These are phyloP conservation scores for Hormaphis cornu DNA, from an alignment of 1,140 invertebrate genomes.

Conservation along the genomic window DNA sequence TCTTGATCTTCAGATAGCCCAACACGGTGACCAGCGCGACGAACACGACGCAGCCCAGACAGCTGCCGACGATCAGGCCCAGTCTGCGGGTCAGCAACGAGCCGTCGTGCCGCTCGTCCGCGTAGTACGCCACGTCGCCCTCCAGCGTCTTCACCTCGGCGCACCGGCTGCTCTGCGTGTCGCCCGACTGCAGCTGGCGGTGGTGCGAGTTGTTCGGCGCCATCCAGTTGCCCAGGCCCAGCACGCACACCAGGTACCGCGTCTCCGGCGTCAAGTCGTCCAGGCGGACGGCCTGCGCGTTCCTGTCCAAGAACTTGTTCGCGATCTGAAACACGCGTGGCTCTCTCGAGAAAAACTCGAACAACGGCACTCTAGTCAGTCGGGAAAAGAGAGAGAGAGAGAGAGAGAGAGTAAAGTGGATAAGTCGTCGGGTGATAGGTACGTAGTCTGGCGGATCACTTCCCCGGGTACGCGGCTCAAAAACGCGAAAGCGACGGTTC, in stretches of 20 bases:
- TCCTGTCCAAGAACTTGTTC: constrained; percentile 58
- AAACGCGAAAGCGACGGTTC: too few relatives aligned
- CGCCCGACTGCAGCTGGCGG: background rate
- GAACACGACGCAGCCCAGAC: constrained; percentile 75
- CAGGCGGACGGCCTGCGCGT: constrained; percentile 59
- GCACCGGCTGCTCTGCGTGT: constrained; percentile 49
- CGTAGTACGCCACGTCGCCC: constrained; percentile 50
- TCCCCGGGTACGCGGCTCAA: too few relatives aligned
- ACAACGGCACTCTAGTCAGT: background rate
- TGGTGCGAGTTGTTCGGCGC: constrained; percentile 37
- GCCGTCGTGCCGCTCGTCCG: constrained; percentile 47
- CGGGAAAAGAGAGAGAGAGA: background rate
- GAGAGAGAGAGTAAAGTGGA: background rate
- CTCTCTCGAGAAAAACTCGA: too few relatives aligned
- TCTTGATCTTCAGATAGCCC: constrained; percentile 78
- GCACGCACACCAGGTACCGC: constrained; percentile 72
- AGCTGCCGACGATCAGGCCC: constrained; percentile 73
- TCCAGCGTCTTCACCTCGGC: constrained; percentile 66
- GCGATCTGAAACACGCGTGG: constrained; percentile 59
- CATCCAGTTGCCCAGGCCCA: constrained; percentile 63
- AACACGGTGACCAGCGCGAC: constrained; percentile 68
- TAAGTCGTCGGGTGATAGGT: background rate
- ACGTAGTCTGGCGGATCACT: background rate
- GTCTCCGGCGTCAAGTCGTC: constrained; percentile 63
- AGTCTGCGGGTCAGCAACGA: constrained; percentile 62